phyloP scores from a whole-genome alignment of 2,113 vertebrate species.

The Chionis minor region DNA sequence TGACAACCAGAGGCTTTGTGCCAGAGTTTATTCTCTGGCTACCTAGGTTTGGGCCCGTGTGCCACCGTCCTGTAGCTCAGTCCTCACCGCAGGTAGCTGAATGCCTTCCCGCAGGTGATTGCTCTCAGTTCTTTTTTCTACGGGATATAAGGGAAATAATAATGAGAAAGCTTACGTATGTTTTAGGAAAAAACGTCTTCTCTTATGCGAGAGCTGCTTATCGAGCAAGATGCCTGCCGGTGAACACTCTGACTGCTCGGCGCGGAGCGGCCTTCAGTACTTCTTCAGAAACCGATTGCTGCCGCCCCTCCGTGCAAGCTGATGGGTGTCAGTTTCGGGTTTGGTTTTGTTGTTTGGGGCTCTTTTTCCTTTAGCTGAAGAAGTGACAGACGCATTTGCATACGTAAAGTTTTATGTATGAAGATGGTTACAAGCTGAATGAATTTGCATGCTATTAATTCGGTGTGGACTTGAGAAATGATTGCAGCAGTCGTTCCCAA shows the following conservation, averaged over 20 bases:
- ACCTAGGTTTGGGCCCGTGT: accelerated
- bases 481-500: neutral
- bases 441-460: neutral
- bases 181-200: neutral
- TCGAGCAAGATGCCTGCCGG: neutral
- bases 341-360: neutral
- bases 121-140: neutral
- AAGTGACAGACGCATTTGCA: neutral
- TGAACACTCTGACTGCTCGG: neutral
- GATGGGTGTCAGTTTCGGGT: neutral
- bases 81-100: neutral
- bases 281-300: neutral
- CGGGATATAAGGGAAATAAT: neutral
- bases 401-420: neutral
- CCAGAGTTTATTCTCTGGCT: neutral
- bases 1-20: neutral
- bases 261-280: accelerated
- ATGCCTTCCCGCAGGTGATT: neutral
- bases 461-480: neutral
- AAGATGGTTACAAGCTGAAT: neutral
- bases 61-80: neutral
- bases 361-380: neutral
- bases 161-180: neutral
- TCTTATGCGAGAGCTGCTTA: neutral
- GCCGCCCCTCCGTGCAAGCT: neutral